Percentiles rank a stretch among this genome's conserved stretches.
These are phyloP conservation scores for Abrostola tripartita DNA, from an alignment of 2,888 invertebrate genomes.

Conservation along the genomic window DNA sequence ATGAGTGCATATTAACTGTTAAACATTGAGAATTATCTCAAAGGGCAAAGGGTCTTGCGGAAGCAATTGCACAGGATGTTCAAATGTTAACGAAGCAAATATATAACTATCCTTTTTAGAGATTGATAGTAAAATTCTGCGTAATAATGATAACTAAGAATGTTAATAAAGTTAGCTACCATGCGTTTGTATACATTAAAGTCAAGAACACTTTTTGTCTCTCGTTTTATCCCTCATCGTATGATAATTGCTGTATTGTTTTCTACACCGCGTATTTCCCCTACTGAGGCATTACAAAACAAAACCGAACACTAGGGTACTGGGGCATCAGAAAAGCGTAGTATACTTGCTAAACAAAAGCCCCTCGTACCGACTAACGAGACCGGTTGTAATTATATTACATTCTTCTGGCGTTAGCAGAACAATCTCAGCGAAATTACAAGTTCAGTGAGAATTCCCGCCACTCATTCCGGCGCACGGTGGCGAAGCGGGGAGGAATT, in stretches of 20 bases:
- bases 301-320: slow-evolving; percentile 52
- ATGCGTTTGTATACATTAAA: too few species aligned
- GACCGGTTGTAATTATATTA: slow-evolving; percentile 79
- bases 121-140: too few species aligned
- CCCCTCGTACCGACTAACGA: slow-evolving; percentile 68
- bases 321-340: slow-evolving; percentile 57
- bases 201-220: too few species aligned
- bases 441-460: slow-evolving; percentile 68
- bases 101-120: too few species aligned
- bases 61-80: too few species aligned
- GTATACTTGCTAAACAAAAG: slow-evolving; percentile 61
- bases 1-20: too few species aligned
- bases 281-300: slow-evolving; percentile 38
- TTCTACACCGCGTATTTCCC: not conserved
- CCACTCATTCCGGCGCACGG: slow-evolving; percentile 49
- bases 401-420: slow-evolving; percentile 78
- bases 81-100: too few species aligned
- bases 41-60: too few species aligned
- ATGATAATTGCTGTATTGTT: slow-evolving; percentile 1
- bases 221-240: too few species aligned
- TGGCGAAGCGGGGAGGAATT: slow-evolving; percentile 39
- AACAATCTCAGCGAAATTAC: slow-evolving; percentile 81
- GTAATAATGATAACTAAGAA: too few species aligned
- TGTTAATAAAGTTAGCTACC: too few species aligned
- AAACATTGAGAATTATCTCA: too few species aligned